Evolutionary conservation across 2,113 vertebrate genomes (phyloP), one percentile per base, ranked within the genome.

Genomic region (Pedetes capensis): DNA sequence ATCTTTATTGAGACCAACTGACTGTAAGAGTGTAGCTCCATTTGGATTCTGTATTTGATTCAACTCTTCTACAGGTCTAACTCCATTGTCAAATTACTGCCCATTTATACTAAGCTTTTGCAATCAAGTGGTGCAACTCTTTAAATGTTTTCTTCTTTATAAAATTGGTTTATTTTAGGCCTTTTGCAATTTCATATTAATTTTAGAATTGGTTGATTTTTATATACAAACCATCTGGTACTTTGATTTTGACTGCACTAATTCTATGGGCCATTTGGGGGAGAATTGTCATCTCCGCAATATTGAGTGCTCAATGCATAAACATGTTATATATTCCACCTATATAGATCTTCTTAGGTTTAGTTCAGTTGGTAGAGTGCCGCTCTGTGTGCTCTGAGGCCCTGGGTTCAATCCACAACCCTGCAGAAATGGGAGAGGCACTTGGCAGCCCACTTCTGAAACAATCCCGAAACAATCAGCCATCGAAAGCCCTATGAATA

Each of bases 201-300:
- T 64, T 93, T 81, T 74, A 90, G 66, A 57, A 83, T 18, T 89
- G 78, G 68, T 51, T 42, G 72, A 80, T 37, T 64, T 89, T 79
- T 93, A 42, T 51, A 86, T 93, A 68, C 9, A 80, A 80, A 23
- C 44, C 47, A 64, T 42, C 59, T 76, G 66, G 37, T 47, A 87
- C 55, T 87, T 96, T 91, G 3, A 74, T 69, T 91, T 68, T 39
- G 42, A 61, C 76, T 76, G 47, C 18, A 75, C 14, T 90, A 68
- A 44, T 53, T 91, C 42, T 76, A 3, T 53, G 57, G 39, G 47
- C 89, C 44, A 93, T 39, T 84, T 71, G 69, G 42, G 53, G 29
- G 25, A 69, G 32, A 78, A 47, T 5, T 64, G 2, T 20, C 0
- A 12, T 93, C 74, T 83, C 4, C 16, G 13, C 68, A 42, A 57